Percentiles rank a stretch among this genome's conserved stretches.
Conservation (phyloP, 2,888 invertebrate genomes). For the Acanthopleura granulata region DNA sequence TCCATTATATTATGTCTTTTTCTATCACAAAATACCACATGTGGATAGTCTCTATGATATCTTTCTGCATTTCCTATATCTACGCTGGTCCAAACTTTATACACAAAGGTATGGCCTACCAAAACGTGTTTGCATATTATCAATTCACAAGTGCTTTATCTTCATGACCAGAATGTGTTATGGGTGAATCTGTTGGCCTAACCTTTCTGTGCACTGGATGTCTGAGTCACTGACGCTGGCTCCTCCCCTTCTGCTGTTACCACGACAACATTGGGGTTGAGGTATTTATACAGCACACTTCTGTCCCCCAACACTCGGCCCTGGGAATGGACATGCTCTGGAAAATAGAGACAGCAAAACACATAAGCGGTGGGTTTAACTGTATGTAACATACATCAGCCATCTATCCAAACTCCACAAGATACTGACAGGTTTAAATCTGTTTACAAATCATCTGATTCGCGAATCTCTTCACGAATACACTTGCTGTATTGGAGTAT, state of each 20-base stretch:
- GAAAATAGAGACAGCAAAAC: constrained; percentile 24
- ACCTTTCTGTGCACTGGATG: constrained; percentile 42
- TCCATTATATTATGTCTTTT: no score
- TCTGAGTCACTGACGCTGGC: constrained; percentile 11
- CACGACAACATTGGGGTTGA: constrained; percentile 96
- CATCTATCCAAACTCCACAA: no score
- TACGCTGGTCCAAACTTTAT: no score
- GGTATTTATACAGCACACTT: constrained; percentile 97
- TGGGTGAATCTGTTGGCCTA: neutral
- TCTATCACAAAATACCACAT: no score
- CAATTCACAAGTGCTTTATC: neutral
- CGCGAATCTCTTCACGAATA: no score
- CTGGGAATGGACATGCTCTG: constrained; percentile 86
- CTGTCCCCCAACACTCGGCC: constrained; percentile 95
- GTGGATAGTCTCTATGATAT: no score
- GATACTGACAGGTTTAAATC: no score
- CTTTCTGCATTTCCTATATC: no score
- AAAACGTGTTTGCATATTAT: neutral
- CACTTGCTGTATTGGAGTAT: no score
- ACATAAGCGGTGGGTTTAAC: neutral
- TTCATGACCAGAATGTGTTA: neutral
- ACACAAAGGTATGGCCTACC: no score
- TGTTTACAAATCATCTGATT: no score
- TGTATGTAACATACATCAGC: neutral
- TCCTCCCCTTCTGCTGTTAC: constrained; percentile 85